A percentile compares a stretch with the other conserved stretches of the same genome.
Evolutionary conservation across 2,797 vertebrate species (phyloP).

Genomic region (Spea hammondii): DNA sequence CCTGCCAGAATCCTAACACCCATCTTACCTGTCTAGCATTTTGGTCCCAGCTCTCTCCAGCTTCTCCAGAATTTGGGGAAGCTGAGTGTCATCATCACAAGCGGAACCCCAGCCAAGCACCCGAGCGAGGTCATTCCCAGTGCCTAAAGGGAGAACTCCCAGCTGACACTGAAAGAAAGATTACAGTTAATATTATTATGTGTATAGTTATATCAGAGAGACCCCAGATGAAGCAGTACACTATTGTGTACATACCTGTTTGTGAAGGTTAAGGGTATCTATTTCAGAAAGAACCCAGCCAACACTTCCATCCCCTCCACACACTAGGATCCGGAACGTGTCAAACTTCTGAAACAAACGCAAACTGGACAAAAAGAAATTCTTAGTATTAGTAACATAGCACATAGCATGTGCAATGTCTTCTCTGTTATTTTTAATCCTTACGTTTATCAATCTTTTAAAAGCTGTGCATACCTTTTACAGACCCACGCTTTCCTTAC

Average conservation of each 20-base stretch:
- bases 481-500: no score
- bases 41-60: slow-evolving; percentile 95
- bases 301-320: slow-evolving; percentile 94
- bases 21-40: slow-evolving; percentile 88
- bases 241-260: slow-evolving; percentile 76
- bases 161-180: slow-evolving; percentile 81
- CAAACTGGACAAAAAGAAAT: slow-evolving; percentile 68
- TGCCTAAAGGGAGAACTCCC: slow-evolving; percentile 90
- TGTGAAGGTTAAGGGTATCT: slow-evolving; percentile 89
- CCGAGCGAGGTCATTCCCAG: slow-evolving; percentile 91
- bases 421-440: no score
- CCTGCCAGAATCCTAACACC: not conserved
- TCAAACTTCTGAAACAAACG: slow-evolving; percentile 96
- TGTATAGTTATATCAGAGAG: no score
- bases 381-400: no score
- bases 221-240: not conserved
- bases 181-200: not conserved
- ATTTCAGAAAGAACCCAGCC: slow-evolving; percentile 98
- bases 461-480: no score
- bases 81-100: slow-evolving; percentile 91
- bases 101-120: slow-evolving; percentile 95
- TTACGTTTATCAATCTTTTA: no score
- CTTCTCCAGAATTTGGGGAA: slow-evolving; percentile 94
- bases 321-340: slow-evolving; percentile 94
- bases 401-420: no score